phyloP scores from a whole-genome alignment of 2,888 invertebrate species.

The Electrophaes corylata region DNA sequence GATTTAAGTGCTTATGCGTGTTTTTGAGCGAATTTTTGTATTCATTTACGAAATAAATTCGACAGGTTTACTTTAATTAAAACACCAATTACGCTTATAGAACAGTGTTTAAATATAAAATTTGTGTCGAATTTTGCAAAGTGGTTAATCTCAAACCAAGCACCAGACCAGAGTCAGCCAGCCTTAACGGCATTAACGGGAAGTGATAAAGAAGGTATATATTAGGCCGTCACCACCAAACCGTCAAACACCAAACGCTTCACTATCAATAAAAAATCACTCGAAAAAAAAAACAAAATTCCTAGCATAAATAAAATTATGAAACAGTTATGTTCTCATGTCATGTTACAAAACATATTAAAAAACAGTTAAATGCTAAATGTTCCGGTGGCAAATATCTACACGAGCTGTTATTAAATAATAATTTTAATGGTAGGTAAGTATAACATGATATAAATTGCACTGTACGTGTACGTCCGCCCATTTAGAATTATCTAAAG shows the following conservation, averaged over 20 bases:
- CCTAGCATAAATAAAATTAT: not conserved
- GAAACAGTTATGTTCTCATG: not conserved
- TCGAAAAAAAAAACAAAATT: not conserved
- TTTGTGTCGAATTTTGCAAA: no score
- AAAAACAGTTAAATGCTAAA: slow-evolving; percentile 27
- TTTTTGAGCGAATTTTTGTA: slow-evolving; percentile 14
- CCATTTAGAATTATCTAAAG: slow-evolving; percentile 21
- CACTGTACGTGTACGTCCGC: slow-evolving; percentile 22
- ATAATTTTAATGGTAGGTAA: slow-evolving; percentile 31
- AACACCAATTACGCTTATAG: no score
- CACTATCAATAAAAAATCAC: no score
- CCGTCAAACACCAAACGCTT: no score
- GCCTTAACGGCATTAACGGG: no score
- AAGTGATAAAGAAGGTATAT: no score
- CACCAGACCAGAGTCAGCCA: no score
- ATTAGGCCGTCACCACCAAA: no score
- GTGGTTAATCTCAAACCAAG: no score
- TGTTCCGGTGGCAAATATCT: slow-evolving; percentile 29
- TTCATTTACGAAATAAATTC: slow-evolving; percentile 3
- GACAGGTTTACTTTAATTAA: not conserved
- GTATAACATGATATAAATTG: slow-evolving; percentile 32
- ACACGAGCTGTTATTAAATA: slow-evolving; percentile 29
- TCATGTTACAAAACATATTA: slow-evolving; percentile 27
- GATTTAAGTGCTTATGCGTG: slow-evolving; percentile 14
- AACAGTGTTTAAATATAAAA: no score